phyloP scores from a whole-genome alignment of 2,888 invertebrate species.

The Lordiphosa andalusiaca region DNA sequence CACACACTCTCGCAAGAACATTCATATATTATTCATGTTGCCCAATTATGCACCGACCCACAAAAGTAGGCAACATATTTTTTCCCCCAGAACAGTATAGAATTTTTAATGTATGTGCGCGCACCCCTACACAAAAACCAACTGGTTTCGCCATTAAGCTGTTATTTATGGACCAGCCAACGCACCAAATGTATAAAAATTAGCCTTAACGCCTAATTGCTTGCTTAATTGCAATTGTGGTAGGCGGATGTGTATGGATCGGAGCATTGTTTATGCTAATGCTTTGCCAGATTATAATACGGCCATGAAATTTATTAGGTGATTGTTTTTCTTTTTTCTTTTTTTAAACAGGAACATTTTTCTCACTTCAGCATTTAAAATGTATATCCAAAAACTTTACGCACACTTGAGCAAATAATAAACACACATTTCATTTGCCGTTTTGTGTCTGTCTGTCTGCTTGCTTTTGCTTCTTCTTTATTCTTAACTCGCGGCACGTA shows the following conservation, averaged over 20 bases:
- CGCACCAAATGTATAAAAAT: constrained; percentile 37
- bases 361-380: no score
- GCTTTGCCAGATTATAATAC: constrained; percentile 16
- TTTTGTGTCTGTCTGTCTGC: no score
- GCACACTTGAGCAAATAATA: no score
- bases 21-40: constrained; percentile 50
- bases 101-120: no score
- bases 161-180: constrained; percentile 55
- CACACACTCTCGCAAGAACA: constrained; percentile 5
- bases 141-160: constrained; percentile 59
- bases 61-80: constrained; percentile 39
- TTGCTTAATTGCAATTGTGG: constrained; percentile 41
- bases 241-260: neutral
- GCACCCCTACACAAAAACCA: constrained; percentile 41
- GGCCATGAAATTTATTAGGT: constrained; percentile 24
- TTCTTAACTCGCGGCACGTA: constrained; percentile 19
- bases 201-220: constrained; percentile 48
- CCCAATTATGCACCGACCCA: constrained; percentile 43
- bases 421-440: no score
- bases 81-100: constrained; percentile 23
- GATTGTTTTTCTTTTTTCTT: no score
- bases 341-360: no score
- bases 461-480: no score
- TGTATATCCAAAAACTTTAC: no score
- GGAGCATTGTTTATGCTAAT: constrained; percentile 31